phyloP scores from a whole-genome alignment of 1,140 invertebrate species.

The Aphaenogaster floridana region DNA sequence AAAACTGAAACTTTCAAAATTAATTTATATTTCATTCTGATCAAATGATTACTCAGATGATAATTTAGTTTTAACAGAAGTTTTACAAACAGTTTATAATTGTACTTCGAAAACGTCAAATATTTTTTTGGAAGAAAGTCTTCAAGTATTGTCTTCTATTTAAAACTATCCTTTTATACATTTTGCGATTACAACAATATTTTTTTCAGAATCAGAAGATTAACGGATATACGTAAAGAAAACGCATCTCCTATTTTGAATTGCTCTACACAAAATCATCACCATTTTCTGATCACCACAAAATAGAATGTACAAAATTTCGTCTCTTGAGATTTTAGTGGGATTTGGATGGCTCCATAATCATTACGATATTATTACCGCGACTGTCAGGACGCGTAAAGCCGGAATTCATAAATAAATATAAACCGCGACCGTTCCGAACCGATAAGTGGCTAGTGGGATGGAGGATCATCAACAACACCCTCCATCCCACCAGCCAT shows the following conservation, averaged over 20 bases:
- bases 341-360: neutral
- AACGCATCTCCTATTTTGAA: neutral
- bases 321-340: conserved; percentile 18
- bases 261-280: neutral
- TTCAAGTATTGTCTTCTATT: neutral
- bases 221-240: neutral
- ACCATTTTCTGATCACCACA: neutral
- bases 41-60: neutral
- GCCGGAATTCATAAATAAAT: conserved; percentile 60
- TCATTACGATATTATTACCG: conserved; percentile 45
- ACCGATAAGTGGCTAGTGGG: conserved; percentile 32
- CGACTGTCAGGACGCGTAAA: neutral
- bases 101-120: neutral
- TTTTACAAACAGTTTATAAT: neutral
- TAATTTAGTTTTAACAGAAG: conserved; percentile 1
- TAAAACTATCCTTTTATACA: neutral
- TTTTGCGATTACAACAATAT: neutral
- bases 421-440: conserved; percentile 37
- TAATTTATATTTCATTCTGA: conserved; percentile 10
- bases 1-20: neutral
- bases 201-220: neutral
- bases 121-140: neutral
- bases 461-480: neutral
- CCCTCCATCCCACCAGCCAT: neutral
- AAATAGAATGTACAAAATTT: neutral